Base-by-base conservation (phyloP, 2,113 vertebrate genomes). In the Psettodes erumei region DNA sequence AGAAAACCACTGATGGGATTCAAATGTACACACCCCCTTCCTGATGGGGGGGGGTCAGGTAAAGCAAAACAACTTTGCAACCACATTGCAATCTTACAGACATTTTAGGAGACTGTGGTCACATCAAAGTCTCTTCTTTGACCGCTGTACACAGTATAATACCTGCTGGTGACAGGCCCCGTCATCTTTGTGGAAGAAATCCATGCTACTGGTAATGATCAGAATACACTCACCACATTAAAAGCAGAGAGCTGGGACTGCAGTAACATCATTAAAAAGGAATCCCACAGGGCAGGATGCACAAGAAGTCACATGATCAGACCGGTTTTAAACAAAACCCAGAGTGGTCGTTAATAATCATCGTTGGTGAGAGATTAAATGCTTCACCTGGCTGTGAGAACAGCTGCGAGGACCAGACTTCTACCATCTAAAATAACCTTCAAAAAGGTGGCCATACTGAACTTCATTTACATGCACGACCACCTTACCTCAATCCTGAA, bases 1-100 rank as follows among this genome's bases (percentile, higher is more conserved):
- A 85, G 73, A 86, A 75, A 76, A 33, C 16, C 48, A 16, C 81
- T n/a, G 42, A 45, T 58, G 69, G 72, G 73, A 78, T 50, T 75
- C 32, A 51, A 48, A 71, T 30, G 8, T 15, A 25, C n/a, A 13
- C 56, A 64, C 2, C 10, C 35, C 27, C 62, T n/a, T n/a, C n/a
- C n/a, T n/a, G n/a, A n/a, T n/a, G n/a, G n/a, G n/a, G n/a, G n/a
- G n/a, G n/a, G n/a, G n/a, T n/a, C n/a, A n/a, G n/a, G n/a, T n/a
- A n/a, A n/a, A n/a, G n/a, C n/a, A n/a, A n/a, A n/a, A n/a, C n/a
- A n/a, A n/a, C n/a, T n/a, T n/a, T n/a, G n/a, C n/a, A n/a, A n/a
- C n/a, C n/a, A n/a, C n/a, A n/a, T n/a, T n/a, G n/a, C n/a, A n/a
- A n/a, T n/a, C n/a, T n/a, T n/a, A n/a, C n/a, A n/a, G n/a, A n/a